These are phyloP conservation scores for Malacoctenus gilli DNA, from an alignment of 2,797 vertebrate genomes.

Conservation along the genomic window DNA sequence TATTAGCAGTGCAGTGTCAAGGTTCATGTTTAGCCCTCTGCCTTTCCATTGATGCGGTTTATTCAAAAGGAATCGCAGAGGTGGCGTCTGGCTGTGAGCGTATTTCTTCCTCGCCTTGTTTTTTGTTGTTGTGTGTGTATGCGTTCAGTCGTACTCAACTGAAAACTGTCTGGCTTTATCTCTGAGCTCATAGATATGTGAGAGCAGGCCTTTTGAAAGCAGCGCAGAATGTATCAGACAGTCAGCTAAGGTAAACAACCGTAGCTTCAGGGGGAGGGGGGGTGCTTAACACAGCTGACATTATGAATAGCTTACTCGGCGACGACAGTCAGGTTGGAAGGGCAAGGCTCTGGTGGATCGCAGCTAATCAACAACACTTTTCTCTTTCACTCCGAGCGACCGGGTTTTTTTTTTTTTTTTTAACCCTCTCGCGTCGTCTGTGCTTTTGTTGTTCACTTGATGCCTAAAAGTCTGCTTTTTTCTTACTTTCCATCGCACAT, in stretches of 20 bases:
- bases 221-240: background rate
- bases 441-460: no score
- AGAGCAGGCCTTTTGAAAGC: background rate
- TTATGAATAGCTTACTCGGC: background rate
- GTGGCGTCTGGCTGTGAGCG: no score
- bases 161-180: background rate
- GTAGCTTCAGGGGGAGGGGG: background rate
- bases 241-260: background rate
- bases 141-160: background rate
- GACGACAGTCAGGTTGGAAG: background rate
- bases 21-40: background rate
- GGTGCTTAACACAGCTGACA: background rate
- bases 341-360: background rate
- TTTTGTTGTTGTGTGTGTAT: background rate
- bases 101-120: background rate
- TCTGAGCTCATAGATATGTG: constrained; percentile 4
- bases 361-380: constrained; percentile 1
- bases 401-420: no score
- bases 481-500: no score
- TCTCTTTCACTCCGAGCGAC: background rate
- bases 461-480: no score
- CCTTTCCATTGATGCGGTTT: background rate
- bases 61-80: no score
- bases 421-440: no score
- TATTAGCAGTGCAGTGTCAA: background rate